phyloP scores from a whole-genome alignment of 2,113 vertebrate genomes.

The Cariama cristata region DNA sequence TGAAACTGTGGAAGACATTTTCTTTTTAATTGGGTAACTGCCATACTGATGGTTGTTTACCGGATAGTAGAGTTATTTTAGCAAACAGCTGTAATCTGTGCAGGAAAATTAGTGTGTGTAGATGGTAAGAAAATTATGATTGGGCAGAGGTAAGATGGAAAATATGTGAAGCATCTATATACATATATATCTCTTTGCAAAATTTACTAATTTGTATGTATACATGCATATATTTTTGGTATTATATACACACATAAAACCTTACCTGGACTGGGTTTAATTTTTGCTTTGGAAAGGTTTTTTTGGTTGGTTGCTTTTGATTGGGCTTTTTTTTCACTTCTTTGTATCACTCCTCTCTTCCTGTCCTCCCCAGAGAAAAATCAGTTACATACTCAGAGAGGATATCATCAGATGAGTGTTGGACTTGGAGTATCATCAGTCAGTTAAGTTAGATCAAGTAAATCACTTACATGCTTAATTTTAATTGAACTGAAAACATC shows the following conservation, averaged over 20 bases:
- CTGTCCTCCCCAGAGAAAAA: background rate
- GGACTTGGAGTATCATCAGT: too few species aligned
- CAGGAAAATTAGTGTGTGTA: background rate
- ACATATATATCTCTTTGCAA: background rate
- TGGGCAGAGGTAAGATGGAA: background rate
- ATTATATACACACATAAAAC: background rate
- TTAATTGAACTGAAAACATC: fast-evolving
- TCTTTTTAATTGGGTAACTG: background rate
- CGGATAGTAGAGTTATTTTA: background rate
- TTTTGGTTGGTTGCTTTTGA: background rate
- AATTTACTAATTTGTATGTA: background rate
- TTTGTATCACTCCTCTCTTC: background rate
- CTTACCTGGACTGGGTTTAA: background rate
- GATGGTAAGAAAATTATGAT: background rate
- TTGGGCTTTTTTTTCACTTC: background rate
- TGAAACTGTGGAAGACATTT: background rate
- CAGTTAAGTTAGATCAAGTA: background rate
- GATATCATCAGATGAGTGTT: background rate
- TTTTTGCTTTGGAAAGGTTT: background rate
- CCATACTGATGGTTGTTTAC: background rate
- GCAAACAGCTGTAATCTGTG: background rate
- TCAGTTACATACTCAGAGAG: background rate
- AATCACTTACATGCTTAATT: background rate
- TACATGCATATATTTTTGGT: background rate
- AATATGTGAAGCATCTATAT: background rate